These are phyloP conservation scores for Disparrhopalites patrizii DNA, from an alignment of 2,888 invertebrate genomes.

Conservation along the genomic window DNA sequence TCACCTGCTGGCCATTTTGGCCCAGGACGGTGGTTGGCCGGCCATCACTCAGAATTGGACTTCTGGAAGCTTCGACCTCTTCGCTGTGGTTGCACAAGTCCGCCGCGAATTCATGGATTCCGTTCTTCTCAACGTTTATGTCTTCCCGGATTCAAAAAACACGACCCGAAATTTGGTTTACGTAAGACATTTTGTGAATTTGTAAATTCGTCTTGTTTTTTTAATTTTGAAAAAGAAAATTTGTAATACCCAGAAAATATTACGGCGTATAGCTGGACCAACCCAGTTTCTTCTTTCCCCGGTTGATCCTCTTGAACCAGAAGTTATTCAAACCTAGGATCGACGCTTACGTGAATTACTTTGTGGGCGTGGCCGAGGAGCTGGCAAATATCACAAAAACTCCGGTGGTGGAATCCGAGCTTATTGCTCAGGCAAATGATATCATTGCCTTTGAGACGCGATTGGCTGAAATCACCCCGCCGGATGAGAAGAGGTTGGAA, in stretches of 20 bases:
- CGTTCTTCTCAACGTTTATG: background rate
- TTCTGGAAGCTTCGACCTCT: background rate
- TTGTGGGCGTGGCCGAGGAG: slow-evolving; percentile 31
- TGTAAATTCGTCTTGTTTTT: background rate
- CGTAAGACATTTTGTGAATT: slow-evolving; percentile 36
- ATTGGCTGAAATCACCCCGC: slow-evolving; percentile 34
- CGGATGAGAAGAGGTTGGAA: slow-evolving; percentile 38
- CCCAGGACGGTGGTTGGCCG: slow-evolving; percentile 18
- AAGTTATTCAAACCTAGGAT: slow-evolving; percentile 12
- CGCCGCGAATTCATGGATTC: background rate
- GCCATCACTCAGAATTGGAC: slow-evolving; percentile 17
- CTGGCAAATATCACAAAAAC: slow-evolving; percentile 19
- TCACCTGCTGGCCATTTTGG: no score
- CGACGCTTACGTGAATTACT: slow-evolving; percentile 34
- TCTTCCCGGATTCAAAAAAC: background rate
- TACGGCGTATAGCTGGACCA: no score
- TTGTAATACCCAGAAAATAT: background rate
- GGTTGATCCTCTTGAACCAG: slow-evolving; percentile 2
- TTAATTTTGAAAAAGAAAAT: background rate
- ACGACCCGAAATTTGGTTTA: background rate
- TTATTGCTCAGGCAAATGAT: slow-evolving; percentile 29
- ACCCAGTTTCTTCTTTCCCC: slow-evolving; percentile 8
- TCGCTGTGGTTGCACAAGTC: background rate
- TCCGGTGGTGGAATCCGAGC: background rate
- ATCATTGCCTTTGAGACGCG: slow-evolving; percentile 35